A percentile compares a stretch with the other conserved stretches of the same genome.
phyloP scores from a whole-genome alignment of 1,140 invertebrate genomes.

The Drosophila cardini region DNA sequence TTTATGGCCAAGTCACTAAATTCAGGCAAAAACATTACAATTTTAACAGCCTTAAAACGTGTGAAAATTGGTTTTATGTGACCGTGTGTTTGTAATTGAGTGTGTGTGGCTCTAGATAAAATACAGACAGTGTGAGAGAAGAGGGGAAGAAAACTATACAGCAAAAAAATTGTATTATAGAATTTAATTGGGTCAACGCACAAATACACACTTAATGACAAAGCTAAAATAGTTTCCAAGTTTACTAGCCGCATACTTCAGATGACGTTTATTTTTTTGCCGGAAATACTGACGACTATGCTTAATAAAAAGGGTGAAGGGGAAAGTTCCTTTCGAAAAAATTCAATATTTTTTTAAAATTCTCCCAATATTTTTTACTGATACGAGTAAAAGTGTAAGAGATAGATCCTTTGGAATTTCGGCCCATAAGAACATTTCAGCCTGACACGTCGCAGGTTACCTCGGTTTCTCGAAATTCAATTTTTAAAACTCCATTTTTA shows the following conservation, averaged over 20 bases:
- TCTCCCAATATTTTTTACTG: no score
- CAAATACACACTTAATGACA: not conserved
- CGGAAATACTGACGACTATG: conserved; percentile 42
- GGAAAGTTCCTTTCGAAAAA: no score
- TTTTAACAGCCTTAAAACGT: conserved; percentile 67
- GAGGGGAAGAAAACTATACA: conserved; percentile 29
- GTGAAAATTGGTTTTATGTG: conserved; percentile 62
- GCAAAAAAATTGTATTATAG: conserved; percentile 67
- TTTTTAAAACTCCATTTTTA: no score
- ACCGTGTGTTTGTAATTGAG: no score
- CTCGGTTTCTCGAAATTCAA: no score
- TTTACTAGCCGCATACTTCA: conserved; percentile 60
- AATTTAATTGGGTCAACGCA: conserved; percentile 62
- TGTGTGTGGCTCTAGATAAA: conserved; percentile 21
- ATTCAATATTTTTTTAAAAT: no score
- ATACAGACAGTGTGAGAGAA: conserved; percentile 26
- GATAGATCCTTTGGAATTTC: no score
- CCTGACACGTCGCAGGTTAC: no score
- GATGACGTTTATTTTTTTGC: conserved; percentile 66
- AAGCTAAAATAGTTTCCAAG: conserved; percentile 22
- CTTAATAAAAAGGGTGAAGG: conserved; percentile 58
- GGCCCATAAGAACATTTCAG: no score
- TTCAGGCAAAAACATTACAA: conserved; percentile 52
- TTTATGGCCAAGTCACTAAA: conserved; percentile 69
- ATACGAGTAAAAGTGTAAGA: no score